Evolutionary conservation across 1,140 invertebrate species (phyloP).

Genomic region (Drosophila punjabiensis): DNA sequence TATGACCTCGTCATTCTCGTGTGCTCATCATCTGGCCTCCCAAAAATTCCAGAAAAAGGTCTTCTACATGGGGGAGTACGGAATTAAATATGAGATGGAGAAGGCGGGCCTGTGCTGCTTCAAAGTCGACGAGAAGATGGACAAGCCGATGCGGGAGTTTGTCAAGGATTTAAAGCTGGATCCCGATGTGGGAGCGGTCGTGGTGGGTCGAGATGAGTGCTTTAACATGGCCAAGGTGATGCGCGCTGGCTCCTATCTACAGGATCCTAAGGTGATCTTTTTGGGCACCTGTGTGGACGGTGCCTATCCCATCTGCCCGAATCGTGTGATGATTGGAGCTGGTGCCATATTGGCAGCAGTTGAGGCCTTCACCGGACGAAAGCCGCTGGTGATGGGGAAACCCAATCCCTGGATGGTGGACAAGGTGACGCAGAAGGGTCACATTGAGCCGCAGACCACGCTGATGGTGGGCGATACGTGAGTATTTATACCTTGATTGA

Average conservation of each 20-base stretch:
- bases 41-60: slow-evolving; percentile 57
- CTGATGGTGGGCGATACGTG: slow-evolving; percentile 72
- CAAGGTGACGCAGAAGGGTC: not conserved
- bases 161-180: slow-evolving; percentile 35
- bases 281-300: slow-evolving; percentile 54
- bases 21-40: slow-evolving; percentile 38
- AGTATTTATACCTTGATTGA: not conserved
- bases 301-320: slow-evolving; percentile 44
- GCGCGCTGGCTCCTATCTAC: slow-evolving; percentile 39
- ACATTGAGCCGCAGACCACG: slow-evolving; percentile 59
- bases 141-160: slow-evolving; percentile 25
- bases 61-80: slow-evolving; percentile 53
- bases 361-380: slow-evolving; percentile 32
- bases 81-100: slow-evolving; percentile 36
- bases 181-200: slow-evolving; percentile 57
- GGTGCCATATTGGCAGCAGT: slow-evolving; percentile 57
- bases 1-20: slow-evolving; percentile 20
- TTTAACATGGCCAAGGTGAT: slow-evolving; percentile 53
- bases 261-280: slow-evolving; percentile 39
- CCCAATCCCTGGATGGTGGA: slow-evolving; percentile 65
- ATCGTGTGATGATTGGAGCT: slow-evolving; percentile 48
- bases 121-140: not conserved
- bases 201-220: slow-evolving; percentile 56
- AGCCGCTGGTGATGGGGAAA: slow-evolving; percentile 61
- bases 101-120: slow-evolving; percentile 18